phyloP scores from a whole-genome alignment of 2,888 invertebrate genomes.

The Oxyteleia sp. region DNA sequence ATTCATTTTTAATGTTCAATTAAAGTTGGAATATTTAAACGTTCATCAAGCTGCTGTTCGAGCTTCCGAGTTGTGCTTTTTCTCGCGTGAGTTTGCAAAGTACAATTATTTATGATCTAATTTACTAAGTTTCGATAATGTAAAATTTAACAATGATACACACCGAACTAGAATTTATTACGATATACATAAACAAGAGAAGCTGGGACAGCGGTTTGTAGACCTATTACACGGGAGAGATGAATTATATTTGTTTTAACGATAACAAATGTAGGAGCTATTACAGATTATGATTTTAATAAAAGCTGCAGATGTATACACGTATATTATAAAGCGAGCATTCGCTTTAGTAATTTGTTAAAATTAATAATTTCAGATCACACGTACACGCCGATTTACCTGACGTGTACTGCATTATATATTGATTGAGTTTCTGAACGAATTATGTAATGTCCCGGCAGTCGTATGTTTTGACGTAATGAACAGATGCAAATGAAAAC shows the following conservation, averaged over 20 bases:
- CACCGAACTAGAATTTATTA: neutral
- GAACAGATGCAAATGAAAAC: constrained; percentile 39
- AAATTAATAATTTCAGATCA: constrained; percentile 16
- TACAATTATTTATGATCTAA: constrained; percentile 7
- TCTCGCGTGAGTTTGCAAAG: constrained; percentile 2
- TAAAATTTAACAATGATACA: neutral
- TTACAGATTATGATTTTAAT: neutral
- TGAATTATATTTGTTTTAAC: neutral
- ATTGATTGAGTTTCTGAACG: constrained; percentile 25
- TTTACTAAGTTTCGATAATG: neutral
- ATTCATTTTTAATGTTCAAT: neutral
- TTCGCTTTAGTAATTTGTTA: neutral
- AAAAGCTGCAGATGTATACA: neutral
- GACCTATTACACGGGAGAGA: neutral
- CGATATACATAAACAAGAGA: neutral
- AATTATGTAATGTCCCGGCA: constrained; percentile 21
- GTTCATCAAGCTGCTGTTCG: neutral
- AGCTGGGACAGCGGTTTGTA: neutral
- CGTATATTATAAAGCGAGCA: neutral
- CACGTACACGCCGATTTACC: no score
- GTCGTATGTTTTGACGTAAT: constrained; percentile 24
- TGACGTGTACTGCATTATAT: constrained; percentile 15
- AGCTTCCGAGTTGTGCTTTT: neutral
- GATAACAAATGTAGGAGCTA: neutral
- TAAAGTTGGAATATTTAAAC: neutral